A percentile compares a stretch with the other conserved stretches of the same genome.
These are phyloP conservation scores for Acromyrmex echinatior DNA, from an alignment of 1,140 invertebrate species.

Conservation along the genomic window DNA sequence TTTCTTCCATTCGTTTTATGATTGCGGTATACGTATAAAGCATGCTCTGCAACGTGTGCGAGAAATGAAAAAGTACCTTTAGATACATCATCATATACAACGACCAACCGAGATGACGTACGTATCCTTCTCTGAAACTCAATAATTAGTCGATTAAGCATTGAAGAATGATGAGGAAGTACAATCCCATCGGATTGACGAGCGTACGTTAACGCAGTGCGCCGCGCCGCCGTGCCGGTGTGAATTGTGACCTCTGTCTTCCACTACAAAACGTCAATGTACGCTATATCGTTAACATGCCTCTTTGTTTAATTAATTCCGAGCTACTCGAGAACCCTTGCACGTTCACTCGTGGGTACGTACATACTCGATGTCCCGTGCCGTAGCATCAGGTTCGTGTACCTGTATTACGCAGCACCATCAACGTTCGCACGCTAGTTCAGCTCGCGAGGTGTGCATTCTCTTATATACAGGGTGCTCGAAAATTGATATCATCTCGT, in stretches of 20 bases:
- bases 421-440: conserved; percentile 47
- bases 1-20: not conserved
- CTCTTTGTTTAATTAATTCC: conserved; percentile 69
- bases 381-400: conserved; percentile 40
- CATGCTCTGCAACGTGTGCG: not conserved
- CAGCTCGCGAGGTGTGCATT: not conserved
- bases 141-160: conserved; percentile 42
- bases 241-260: conserved; percentile 8
- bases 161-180: conserved; percentile 9
- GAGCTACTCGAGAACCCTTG: conserved; percentile 13
- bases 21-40: not conserved
- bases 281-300: conserved; percentile 62
- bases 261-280: conserved; percentile 44
- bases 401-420: conserved; percentile 31
- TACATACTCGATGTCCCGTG: conserved; percentile 26
- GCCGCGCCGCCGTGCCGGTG: not conserved
- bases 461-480: conserved; percentile 30
- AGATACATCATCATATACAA: not conserved
- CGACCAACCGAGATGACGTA: not conserved
- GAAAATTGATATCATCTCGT: conserved; percentile 13
- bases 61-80: not conserved
- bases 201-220: conserved; percentile 5
- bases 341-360: conserved; percentile 26
- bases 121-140: not conserved
- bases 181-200: not conserved